Evolutionary conservation across 2,797 vertebrate genomes (phyloP).

Genomic region (Parambassis ranga): DNA sequence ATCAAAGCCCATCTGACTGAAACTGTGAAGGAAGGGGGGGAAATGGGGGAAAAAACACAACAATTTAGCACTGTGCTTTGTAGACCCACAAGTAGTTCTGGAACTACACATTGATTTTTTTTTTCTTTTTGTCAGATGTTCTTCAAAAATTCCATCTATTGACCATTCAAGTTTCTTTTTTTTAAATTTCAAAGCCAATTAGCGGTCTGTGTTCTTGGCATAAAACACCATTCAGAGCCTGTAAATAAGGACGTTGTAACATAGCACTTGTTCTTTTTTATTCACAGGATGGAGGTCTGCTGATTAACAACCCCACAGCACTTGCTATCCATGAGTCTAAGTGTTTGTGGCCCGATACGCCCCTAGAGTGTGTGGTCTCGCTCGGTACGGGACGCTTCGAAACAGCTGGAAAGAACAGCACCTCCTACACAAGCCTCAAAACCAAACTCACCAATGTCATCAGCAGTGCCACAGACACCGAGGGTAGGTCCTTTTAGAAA

Average conservation of each 20-base stretch:
- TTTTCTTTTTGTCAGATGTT: slow-evolving; percentile 36
- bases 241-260: slow-evolving; percentile 19
- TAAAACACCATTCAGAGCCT: slow-evolving; percentile 7
- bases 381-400: slow-evolving; percentile 92
- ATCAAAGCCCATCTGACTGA: slow-evolving; percentile 64
- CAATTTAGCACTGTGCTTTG: slow-evolving; percentile 33
- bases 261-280: slow-evolving; percentile 27
- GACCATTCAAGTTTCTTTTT: slow-evolving; percentile 29
- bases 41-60: background rate
- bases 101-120: slow-evolving; percentile 25
- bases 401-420: slow-evolving; percentile 76
- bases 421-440: slow-evolving; percentile 90
- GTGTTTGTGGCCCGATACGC: slow-evolving; percentile 91
- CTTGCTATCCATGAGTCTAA: slow-evolving; percentile 94
- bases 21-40: slow-evolving; percentile 14
- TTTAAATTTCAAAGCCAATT: slow-evolving; percentile 24
- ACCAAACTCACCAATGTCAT: slow-evolving; percentile 93
- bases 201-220: slow-evolving; percentile 15
- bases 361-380: slow-evolving; percentile 91
- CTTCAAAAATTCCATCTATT: slow-evolving; percentile 32
- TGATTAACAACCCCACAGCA: slow-evolving; percentile 94
- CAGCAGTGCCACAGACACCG: slow-evolving; percentile 96
- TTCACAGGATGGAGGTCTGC: slow-evolving; percentile 91
- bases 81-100: slow-evolving; percentile 18
- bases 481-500: slow-evolving; percentile 80